Percentiles rank a stretch among this genome's conserved stretches.
Evolutionary conservation across 2,113 vertebrate genomes (phyloP).

Genomic region (Leucosticte australis): DNA sequence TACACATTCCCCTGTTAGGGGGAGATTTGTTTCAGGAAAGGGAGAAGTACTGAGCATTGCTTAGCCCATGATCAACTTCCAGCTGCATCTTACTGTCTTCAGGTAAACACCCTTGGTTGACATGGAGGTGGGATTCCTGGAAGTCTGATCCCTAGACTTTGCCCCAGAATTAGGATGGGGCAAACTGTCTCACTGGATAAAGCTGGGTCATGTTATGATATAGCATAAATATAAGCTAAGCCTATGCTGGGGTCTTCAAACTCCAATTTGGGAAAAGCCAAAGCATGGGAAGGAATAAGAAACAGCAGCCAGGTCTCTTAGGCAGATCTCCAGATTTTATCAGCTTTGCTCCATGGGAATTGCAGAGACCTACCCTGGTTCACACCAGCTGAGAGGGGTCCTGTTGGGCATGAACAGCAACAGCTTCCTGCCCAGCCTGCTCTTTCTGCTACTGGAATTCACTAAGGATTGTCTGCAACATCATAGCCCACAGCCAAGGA

Average conservation of each 20-base stretch:
- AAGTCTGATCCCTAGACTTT: not conserved
- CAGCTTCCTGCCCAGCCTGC: conserved; percentile 23
- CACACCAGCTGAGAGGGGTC: not conserved
- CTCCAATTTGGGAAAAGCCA: not conserved
- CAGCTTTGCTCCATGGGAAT: not conserved
- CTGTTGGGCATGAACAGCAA: not conserved
- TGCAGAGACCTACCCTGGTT: not conserved
- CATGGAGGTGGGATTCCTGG: not conserved
- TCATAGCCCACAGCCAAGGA: conserved; percentile 41
- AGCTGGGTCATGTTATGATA: not conserved
- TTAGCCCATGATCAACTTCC: not conserved
- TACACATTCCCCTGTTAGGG: not conserved
- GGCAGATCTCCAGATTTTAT: not conserved
- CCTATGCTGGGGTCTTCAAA: not conserved
- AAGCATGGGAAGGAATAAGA: not conserved
- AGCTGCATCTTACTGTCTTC: not conserved
- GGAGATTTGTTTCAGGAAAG: not conserved
- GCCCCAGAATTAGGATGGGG: not conserved
- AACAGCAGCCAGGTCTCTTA: not conserved
- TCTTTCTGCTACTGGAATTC: conserved; percentile 7
- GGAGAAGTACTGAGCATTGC: not conserved
- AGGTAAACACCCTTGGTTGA: not conserved
- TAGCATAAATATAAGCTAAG: not conserved
- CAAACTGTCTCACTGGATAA: not conserved
- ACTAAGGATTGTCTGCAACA: conserved; percentile 5